phyloP scores from a whole-genome alignment of 1,140 invertebrate species.

The Neelides sp. region DNA sequence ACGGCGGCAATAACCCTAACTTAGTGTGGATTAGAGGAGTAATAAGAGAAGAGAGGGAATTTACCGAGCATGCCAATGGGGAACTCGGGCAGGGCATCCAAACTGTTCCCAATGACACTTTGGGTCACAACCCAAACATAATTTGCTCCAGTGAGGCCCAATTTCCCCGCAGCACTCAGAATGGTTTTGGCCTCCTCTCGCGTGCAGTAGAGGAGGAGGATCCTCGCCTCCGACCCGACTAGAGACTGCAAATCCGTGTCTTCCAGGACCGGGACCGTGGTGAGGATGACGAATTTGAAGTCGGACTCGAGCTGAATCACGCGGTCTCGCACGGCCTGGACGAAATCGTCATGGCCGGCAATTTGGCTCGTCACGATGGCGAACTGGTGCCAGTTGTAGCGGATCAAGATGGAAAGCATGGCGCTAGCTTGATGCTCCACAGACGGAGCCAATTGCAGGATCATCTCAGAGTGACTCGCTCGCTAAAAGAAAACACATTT shows the following conservation, averaged over 20 bases:
- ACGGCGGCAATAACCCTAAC: not conserved
- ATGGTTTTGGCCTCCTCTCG: constrained; percentile 74
- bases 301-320: constrained; percentile 69
- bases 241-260: constrained; percentile 54
- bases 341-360: constrained; percentile 86
- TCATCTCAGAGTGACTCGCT: constrained; percentile 66
- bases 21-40: not conserved
- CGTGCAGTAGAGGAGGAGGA: constrained; percentile 84
- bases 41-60: constrained; percentile 33
- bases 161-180: constrained; percentile 59
- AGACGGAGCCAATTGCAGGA: constrained; percentile 81
- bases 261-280: constrained; percentile 25
- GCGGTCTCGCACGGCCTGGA: constrained; percentile 75
- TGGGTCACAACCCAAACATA: constrained; percentile 94
- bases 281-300: constrained; percentile 74
- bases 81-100: constrained; percentile 49
- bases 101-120: constrained; percentile 62
- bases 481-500: constrained; percentile 42
- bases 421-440: constrained; percentile 64
- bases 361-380: constrained; percentile 82
- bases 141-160: constrained; percentile 81
- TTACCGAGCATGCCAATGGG: constrained; percentile 85
- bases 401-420: constrained; percentile 79
- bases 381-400: constrained; percentile 94
- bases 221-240: constrained; percentile 78